A percentile compares a stretch with the other conserved stretches of the same genome.
Conservation (phyloP, 2,888 invertebrate species). For the Himalopsyche tibetana region DNA sequence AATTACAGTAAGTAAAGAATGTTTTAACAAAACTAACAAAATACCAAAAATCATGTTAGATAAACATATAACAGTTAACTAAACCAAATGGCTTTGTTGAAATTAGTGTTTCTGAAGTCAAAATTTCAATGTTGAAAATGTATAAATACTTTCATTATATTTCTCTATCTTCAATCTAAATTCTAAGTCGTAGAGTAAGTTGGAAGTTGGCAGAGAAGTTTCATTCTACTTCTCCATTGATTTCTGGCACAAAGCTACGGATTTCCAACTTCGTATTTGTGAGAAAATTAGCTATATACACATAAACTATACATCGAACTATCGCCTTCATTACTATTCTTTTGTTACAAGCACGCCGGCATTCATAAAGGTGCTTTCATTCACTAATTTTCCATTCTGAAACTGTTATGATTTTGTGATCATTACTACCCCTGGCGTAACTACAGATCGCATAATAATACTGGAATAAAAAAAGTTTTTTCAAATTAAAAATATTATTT, state of each 20-base stretch:
- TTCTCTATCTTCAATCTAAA: constrained; percentile 29
- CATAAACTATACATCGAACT: background rate
- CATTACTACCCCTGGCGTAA: too few relatives aligned
- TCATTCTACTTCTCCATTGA: constrained; percentile 5
- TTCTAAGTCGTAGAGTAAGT: background rate
- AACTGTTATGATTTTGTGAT: too few relatives aligned
- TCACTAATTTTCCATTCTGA: too few relatives aligned
- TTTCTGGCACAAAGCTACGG: constrained; percentile 11
- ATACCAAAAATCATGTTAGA: too few relatives aligned
- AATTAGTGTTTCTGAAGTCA: background rate
- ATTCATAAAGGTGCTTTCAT: too few relatives aligned
- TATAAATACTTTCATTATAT: background rate
- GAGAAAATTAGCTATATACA: background rate
- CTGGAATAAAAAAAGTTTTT: too few relatives aligned
- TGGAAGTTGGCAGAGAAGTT: background rate
- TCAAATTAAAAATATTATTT: too few relatives aligned
- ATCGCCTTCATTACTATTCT: background rate
- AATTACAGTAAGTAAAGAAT: too few relatives aligned
- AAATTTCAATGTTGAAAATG: background rate
- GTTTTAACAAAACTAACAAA: too few relatives aligned
- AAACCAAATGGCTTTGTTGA: background rate
- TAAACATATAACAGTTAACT: background rate
- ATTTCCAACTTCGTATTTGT: background rate
- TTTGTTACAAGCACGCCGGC: background rate
- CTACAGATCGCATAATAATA: too few relatives aligned